Evolutionary conservation across 2,888 invertebrate species (phyloP).

Genomic region (Pantelozetes paolii): DNA sequence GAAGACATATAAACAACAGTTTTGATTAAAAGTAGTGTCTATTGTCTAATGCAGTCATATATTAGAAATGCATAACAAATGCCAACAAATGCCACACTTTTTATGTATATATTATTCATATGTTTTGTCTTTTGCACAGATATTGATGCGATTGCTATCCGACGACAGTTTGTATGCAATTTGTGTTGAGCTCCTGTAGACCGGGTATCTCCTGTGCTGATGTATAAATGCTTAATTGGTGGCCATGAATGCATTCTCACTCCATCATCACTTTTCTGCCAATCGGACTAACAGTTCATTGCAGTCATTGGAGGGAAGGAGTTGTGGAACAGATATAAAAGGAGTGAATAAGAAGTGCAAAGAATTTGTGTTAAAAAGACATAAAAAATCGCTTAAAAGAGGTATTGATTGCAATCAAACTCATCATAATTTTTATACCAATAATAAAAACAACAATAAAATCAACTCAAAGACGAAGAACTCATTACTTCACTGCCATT

Average conservation of each 20-base stretch:
- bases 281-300: slow-evolving; percentile 20
- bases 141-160: not conserved
- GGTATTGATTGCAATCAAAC: slow-evolving; percentile 17
- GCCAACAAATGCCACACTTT: too few relatives aligned
- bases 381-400: slow-evolving; percentile 5
- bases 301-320: not conserved
- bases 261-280: slow-evolving; percentile 20
- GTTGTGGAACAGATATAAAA: too few relatives aligned
- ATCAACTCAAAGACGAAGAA: not conserved
- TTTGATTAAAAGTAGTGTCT: not conserved
- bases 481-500: slow-evolving; percentile 30
- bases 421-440: slow-evolving; percentile 34
- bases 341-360: slow-evolving; percentile 33
- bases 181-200: not conserved
- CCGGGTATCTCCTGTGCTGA: not conserved
- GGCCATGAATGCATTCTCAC: slow-evolving; percentile 36
- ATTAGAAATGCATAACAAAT: too few relatives aligned
- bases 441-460: slow-evolving; percentile 32
- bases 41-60: not conserved
- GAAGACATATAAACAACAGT: not conserved
- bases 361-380: slow-evolving; percentile 11
- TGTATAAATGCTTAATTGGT: slow-evolving; percentile 29
- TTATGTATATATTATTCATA: not conserved
- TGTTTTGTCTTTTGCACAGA: not conserved
- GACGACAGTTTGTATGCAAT: too few relatives aligned